Evolutionary conservation across 2,113 vertebrate species (phyloP).

Genomic region (Fulmarus glacialis): DNA sequence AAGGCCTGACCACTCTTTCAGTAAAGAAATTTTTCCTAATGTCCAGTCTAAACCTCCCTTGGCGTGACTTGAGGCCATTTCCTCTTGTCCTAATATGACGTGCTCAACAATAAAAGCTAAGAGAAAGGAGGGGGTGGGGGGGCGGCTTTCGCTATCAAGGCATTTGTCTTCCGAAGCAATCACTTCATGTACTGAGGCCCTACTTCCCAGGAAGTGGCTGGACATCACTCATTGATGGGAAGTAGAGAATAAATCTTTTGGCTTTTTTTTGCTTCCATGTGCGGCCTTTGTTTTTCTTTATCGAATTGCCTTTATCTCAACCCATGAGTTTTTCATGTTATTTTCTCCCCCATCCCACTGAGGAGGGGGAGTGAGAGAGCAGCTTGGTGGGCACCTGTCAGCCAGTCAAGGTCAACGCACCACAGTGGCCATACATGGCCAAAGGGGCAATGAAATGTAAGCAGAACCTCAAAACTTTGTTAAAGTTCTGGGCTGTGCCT

Average conservation of each 20-base stretch:
- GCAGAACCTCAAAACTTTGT: neutral
- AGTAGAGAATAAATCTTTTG: neutral
- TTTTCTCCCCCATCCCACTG: neutral
- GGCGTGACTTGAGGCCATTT: too few relatives aligned
- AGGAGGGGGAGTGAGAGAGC: neutral
- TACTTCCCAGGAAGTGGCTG: neutral
- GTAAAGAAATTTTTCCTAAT: too few relatives aligned
- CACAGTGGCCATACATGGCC: neutral
- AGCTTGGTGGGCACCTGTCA: neutral
- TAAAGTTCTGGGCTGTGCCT: neutral
- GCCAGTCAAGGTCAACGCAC: neutral
- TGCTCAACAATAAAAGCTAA: neutral
- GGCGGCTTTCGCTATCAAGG: neutral
- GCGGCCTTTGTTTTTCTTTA: neutral
- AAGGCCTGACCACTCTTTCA: too few relatives aligned
- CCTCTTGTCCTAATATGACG: too few relatives aligned
- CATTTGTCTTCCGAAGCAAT: rapidly evolving
- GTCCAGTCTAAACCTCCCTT: too few relatives aligned
- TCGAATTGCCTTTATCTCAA: neutral
- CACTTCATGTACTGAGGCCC: neutral
- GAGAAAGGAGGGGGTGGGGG: neutral
- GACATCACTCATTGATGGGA: neutral
- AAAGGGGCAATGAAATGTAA: neutral
- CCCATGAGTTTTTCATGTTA: neutral
- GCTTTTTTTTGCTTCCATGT: neutral